These are phyloP conservation scores for Pachypeltis micranthus DNA, from an alignment of 1,140 invertebrate genomes.

Conservation along the genomic window DNA sequence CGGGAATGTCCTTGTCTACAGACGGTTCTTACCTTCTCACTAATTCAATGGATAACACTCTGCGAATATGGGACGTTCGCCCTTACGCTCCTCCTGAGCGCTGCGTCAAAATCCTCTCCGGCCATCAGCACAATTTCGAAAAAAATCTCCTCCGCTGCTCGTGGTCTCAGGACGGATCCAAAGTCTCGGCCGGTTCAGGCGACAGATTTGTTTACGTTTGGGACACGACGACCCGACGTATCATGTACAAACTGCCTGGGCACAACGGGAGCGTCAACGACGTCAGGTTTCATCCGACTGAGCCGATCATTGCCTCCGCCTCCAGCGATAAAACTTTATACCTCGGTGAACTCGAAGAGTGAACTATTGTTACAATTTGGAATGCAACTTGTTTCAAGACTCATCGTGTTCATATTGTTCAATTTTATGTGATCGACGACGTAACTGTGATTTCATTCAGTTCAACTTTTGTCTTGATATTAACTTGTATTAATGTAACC, in stretches of 20 bases:
- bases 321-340: slow-evolving; percentile 95
- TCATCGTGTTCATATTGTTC: neutral
- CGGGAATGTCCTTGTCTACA: slow-evolving; percentile 79
- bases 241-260: slow-evolving; percentile 94
- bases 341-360: slow-evolving; percentile 80
- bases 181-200: slow-evolving; percentile 80
- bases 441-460: too few relatives aligned
- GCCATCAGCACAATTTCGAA: slow-evolving; percentile 97
- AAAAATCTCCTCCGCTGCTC: slow-evolving; percentile 80
- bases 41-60: slow-evolving; percentile 94
- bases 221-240: slow-evolving; percentile 82
- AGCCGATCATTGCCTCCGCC: slow-evolving; percentile 84
- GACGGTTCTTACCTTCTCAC: slow-evolving; percentile 91
- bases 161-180: slow-evolving; percentile 78
- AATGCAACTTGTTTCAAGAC: neutral
- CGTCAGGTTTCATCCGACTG: slow-evolving; percentile 88
- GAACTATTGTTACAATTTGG: slow-evolving; percentile 3
- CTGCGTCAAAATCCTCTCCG: slow-evolving; percentile 83
- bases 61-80: slow-evolving; percentile 69
- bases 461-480: too few relatives aligned
- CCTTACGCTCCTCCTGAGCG: slow-evolving; percentile 77
- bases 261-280: slow-evolving; percentile 97
- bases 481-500: too few relatives aligned
- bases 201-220: slow-evolving; percentile 95
- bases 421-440: neutral